Base-by-base conservation (phyloP, 2,113 vertebrate species). In the Girardinichthys multiradiatus region DNA sequence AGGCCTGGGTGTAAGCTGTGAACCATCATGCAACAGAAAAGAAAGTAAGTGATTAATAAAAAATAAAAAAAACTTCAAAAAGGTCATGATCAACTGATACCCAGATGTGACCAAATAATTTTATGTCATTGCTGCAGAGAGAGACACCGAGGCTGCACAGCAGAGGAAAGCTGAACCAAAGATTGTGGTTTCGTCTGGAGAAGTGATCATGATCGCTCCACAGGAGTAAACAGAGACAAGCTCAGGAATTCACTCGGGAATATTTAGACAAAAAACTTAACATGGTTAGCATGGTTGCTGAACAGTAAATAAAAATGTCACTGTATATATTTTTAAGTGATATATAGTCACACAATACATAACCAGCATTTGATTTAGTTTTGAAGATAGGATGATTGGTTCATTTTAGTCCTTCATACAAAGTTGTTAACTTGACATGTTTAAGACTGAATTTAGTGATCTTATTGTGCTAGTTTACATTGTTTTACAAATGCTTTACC, bases 161-260 rank as follows among this genome's bases (percentile, higher is more conserved):
- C n/a, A 81, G 57, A 42, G 2, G 8, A 45, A 0, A 3, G 3
- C 2, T 60, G 71, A 82, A 31, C 57, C 71, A 17, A 85, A 61
- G 70, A 15, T 70, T 15, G 87, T 92, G 72, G 77, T 37, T 59
- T 77, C 89, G 45, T 42, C 58, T 54, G 87, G 87, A 74, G 86
- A 85, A 61, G 24, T 92, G 63, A 48, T 35, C 1, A 76, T 91
- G 33, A 2, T 1, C 0, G 2, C 31, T 1, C 19, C 57, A 14
- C 11, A 60, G n/a, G 3, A 67, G 58, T 68, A 65, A 67, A 81
- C 24, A 48, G 15, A 14, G 8, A 12, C 9, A 0, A 72, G 9
- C 64, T 64, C 26, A 64, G 54, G n/a, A 39, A 61, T 51, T 72
- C 62, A 64, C 6, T 33, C 31, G 48, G 69, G 26, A 64, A 70